A percentile compares a stretch with the other conserved stretches of the same genome.
These are phyloP conservation scores for Murina feae DNA, from an alignment of 2,113 vertebrate genomes.

Conservation along the genomic window DNA sequence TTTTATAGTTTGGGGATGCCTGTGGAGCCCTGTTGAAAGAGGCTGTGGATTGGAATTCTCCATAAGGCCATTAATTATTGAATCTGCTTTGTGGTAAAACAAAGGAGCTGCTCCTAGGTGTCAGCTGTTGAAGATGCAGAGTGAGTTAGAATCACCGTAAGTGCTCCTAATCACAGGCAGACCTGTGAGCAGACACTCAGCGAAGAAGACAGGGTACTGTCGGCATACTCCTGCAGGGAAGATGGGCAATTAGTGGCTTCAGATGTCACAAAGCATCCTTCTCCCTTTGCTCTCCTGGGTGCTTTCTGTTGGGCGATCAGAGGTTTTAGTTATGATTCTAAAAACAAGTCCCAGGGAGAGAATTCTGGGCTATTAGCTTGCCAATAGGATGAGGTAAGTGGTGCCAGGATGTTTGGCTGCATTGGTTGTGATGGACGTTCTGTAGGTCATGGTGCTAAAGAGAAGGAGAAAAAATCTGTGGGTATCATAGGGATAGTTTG, in stretches of 20 bases:
- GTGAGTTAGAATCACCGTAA: background rate
- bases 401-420: conserved; percentile 2
- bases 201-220: background rate
- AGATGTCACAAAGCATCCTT: conserved; percentile 57
- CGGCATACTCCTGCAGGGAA: conserved; percentile 62
- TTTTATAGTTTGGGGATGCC: conserved; percentile 38
- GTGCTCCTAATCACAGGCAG: conserved; percentile 6
- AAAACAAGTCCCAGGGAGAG: background rate
- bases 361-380: conserved; percentile 30
- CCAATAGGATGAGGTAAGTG: background rate
- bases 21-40: conserved; percentile 23
- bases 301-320: conserved; percentile 62
- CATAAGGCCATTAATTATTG: conserved; percentile 41
- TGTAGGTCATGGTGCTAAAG: background rate
- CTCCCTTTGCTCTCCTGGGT: conserved; percentile 53
- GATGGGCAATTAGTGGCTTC: conserved; percentile 72
- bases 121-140: conserved; percentile 9
- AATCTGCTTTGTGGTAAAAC: conserved; percentile 46
- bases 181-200: conserved; percentile 16
- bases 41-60: background rate
- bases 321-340: conserved; percentile 56
- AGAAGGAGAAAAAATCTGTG: background rate
- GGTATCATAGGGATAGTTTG: background rate
- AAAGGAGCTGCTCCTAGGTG: conserved; percentile 7
- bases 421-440: background rate